Evolutionary conservation across 1,140 invertebrate species (phyloP).

Genomic region (Neodiprion pinetum): DNA sequence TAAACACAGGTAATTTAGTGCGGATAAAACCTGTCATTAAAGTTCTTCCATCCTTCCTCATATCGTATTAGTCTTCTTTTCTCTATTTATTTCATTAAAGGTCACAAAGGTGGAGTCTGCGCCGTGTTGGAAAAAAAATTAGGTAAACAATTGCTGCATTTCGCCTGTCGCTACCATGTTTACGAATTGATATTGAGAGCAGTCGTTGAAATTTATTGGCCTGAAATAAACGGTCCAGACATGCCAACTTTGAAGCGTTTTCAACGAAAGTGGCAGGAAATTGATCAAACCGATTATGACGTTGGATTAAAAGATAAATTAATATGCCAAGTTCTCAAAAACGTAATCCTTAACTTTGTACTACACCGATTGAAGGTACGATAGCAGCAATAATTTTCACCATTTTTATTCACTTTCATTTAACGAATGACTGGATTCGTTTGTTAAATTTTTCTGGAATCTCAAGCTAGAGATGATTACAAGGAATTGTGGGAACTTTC

Average conservation of each 20-base stretch:
- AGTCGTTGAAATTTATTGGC: conserved; percentile 15
- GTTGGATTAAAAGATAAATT: background rate
- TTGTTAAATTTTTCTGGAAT: no score
- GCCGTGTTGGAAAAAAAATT: conserved; percentile 9
- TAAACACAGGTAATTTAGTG: conserved; percentile 27
- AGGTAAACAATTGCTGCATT: conserved; percentile 4
- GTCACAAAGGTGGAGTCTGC: conserved; percentile 10
- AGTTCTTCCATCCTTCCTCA: no score
- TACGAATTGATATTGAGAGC: conserved; percentile 15
- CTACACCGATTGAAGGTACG: no score
- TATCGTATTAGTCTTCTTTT: no score
- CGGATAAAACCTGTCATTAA: no score
- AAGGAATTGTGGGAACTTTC: no score
- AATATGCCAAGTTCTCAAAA: no score
- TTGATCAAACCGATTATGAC: conserved; percentile 17
- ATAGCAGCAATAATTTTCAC: no score
- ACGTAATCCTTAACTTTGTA: no score
- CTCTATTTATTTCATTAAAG: background rate
- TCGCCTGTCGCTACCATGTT: conserved; percentile 9
- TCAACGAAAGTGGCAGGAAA: conserved; percentile 17
- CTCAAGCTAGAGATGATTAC: no score
- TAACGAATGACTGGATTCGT: no score
- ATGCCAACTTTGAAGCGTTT: conserved; percentile 22
- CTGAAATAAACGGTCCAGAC: conserved; percentile 14
- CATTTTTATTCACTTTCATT: no score